Evolutionary conservation across 2,888 invertebrate species (phyloP), one percentile per base, ranked within the genome.

Genomic region (Volucella zonaria): DNA sequence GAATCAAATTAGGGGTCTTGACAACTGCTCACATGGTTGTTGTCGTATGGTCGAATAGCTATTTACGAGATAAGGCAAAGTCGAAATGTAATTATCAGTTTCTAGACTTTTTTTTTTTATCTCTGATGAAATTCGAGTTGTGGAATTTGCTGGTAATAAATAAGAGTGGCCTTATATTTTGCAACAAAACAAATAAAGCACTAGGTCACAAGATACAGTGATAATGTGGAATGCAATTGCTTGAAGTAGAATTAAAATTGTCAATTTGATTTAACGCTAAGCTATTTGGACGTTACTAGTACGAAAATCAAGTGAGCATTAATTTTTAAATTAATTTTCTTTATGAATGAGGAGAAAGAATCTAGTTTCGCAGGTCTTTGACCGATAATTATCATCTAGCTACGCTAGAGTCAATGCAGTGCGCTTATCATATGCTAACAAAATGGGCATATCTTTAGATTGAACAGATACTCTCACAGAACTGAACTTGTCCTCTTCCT

Each of bases 111-210:
- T 31, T 31, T 31, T 31, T 45, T 54, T 73, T 74, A 62, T 62
- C 73, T 73, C 52, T 73, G 52, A 52, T 71, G 59, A 71, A 61
- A 71, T 61, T 59, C 23, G 31, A 51, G 42, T 42, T 61, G 18
- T 73, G 61, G 52, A 73, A 62, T 73, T 51, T 31, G 12, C 8
- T 56, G 54, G 38, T 38, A 43, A 56, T 45, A 54, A 59, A 59
- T 11, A 12, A 40, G 40, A 56, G 31, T 31, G 31, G 31, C 31
- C 31, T 31, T 31, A 31, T 31, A 6, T 31, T 31, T 31, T 31
- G 31, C 31, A 6, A 14, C 14, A 14, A 51, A 40, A 18, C n/a
- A 43, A 23, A 9, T 31, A 10, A 67, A 43, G n/a, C 14, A 54
- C 23, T 54, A 23, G 43, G 67, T 67, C 67, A 23, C 12, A 54